Conservation (phyloP, 1,140 invertebrate species). For the Pogonognathellus flavescens region DNA sequence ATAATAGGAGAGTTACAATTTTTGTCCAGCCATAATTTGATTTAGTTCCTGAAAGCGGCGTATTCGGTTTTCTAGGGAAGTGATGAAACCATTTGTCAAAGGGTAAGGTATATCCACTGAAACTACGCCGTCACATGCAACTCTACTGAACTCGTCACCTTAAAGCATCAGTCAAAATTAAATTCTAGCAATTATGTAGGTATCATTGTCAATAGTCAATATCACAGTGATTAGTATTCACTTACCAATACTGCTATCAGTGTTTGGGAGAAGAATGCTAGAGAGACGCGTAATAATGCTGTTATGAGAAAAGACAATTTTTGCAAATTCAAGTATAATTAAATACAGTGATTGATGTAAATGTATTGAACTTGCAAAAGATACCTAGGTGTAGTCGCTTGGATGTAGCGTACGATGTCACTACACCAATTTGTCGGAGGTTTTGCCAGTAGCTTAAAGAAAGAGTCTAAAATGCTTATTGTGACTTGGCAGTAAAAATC, state of each 20-base stretch:
- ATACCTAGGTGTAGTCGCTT: background rate
- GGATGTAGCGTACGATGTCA: background rate
- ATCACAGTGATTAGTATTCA: background rate
- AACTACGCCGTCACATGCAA: too few relatives aligned
- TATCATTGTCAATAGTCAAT: too few relatives aligned
- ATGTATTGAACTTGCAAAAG: background rate
- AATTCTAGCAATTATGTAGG: too few relatives aligned
- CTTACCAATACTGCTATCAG: background rate
- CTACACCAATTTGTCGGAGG: background rate
- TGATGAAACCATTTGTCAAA: background rate
- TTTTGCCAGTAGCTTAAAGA: slow-evolving; percentile 3
- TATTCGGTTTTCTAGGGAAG: background rate
- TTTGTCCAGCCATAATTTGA: background rate
- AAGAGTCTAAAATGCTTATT: slow-evolving; percentile 1
- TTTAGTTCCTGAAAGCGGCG: slow-evolving; percentile 12
- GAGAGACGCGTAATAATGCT: background rate
- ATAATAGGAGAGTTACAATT: slow-evolving; percentile 1
- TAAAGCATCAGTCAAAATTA: too few relatives aligned
- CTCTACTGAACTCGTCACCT: too few relatives aligned
- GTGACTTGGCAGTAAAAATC: background rate
- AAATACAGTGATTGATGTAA: background rate
- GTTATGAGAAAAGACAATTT: background rate
- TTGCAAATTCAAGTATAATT: background rate
- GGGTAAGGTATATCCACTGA: background rate
- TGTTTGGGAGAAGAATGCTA: background rate